Evolutionary conservation across 2,113 vertebrate genomes (phyloP), one percentile per base, ranked within the genome.

Genomic region (Myocastor coypus): DNA sequence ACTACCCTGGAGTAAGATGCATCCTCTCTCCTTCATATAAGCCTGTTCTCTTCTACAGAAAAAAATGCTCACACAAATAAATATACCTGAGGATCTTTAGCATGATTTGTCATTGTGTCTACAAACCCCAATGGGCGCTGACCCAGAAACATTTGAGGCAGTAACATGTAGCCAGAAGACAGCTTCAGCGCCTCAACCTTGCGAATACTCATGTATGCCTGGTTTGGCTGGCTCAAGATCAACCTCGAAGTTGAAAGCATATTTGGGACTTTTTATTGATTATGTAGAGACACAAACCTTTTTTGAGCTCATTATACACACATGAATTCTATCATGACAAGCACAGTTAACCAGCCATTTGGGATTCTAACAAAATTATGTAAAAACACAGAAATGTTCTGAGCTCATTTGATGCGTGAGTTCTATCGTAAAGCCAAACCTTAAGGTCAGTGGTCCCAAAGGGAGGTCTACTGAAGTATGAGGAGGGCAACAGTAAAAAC

Each of bases 1-100:
- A 85, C 73, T 64, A 7, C 46, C 69, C 82, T 24, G 30, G 52
- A 93, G 63, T 57, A 61, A 86, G 46, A 64, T 34, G 34, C 78
- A 22, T 71, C 78, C 71, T 92, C 14, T 96, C 57, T 26, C 69
- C 34, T 96, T 96, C 40, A 46, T 20, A 5, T 66, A 94, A 95
- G 75, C 85, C 83, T 96, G 28, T 80, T 90, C 84, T 92, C 34
- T 81, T 84, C 63, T 55, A 69, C 82, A 81, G 84, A 96, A 97
- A 84, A 84, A 5, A 69, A 68, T 19, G 89, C 52, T 94, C 84
- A 63, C 6, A 55, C 90, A 71, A 77, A 78, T 91, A 94, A 87
- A 84, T 61, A 30, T 26, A 82, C 50, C 92, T 87, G 37, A 87
- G 22, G n/a, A n/a, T n/a, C n/a, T n/a, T n/a, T n/a, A n/a, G n/a